These are phyloP conservation scores for Monopis laevigella DNA, from an alignment of 2,888 invertebrate species.

Conservation along the genomic window DNA sequence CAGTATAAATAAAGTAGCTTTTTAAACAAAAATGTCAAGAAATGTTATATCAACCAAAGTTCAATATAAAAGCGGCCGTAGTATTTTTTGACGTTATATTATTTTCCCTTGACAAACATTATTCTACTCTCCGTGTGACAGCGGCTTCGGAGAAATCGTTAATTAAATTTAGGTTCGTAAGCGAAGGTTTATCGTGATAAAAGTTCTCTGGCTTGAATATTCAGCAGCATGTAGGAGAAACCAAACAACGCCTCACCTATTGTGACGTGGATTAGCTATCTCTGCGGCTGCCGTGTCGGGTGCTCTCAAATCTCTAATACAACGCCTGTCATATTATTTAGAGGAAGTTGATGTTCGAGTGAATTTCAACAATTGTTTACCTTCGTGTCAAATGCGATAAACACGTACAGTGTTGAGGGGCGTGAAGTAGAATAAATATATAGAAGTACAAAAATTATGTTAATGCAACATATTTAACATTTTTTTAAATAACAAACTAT, in stretches of 20 bases:
- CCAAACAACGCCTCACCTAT: slow-evolving; percentile 24
- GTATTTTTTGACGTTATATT: too few species aligned
- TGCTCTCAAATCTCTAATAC: slow-evolving; percentile 27
- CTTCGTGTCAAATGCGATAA: too few species aligned
- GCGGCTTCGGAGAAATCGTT: slow-evolving; percentile 37
- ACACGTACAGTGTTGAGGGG: too few species aligned
- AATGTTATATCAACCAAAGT: too few species aligned
- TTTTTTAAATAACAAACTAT: too few species aligned
- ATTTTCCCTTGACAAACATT: too few species aligned
- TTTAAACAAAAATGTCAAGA: too few species aligned
- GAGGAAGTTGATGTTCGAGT: slow-evolving; percentile 2
- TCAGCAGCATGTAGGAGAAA: slow-evolving; percentile 27
- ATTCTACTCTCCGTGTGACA: slow-evolving; percentile 27
- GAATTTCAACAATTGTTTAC: not conserved
- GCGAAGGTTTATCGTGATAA: slow-evolving; percentile 42
- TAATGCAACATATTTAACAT: too few species aligned
- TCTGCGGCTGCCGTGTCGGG: slow-evolving; percentile 27
- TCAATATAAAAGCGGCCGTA: too few species aligned
- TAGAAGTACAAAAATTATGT: too few species aligned
- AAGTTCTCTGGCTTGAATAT: slow-evolving; percentile 36
- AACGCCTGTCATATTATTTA: slow-evolving; percentile 7
- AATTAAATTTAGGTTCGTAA: slow-evolving; percentile 43
- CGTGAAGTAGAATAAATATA: too few species aligned
- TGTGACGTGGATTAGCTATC: slow-evolving; percentile 37
- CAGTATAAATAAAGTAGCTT: too few species aligned